A percentile compares a stretch with the other conserved stretches of the same genome.
Conservation (phyloP, 2,888 invertebrate genomes). For the Seladonia tumulorum region DNA sequence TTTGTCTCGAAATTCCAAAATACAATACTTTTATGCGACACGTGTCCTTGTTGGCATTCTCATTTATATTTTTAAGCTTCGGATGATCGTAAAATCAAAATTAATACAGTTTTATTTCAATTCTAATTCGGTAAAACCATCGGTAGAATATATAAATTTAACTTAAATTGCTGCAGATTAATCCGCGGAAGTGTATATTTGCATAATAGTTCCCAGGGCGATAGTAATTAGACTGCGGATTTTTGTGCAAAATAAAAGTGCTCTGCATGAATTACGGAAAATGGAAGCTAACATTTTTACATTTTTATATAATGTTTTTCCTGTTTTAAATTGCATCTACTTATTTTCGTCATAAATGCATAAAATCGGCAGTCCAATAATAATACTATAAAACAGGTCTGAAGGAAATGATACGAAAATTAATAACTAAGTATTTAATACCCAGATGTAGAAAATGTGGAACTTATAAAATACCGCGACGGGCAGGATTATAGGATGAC, state of each 20-base stretch:
- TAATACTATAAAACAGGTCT: background rate
- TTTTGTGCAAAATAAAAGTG: background rate
- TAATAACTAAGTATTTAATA: background rate
- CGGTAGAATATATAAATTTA: background rate
- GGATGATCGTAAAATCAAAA: background rate
- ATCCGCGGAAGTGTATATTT: background rate
- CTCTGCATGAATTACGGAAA: background rate
- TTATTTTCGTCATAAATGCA: too few species aligned
- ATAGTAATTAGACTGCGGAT: background rate
- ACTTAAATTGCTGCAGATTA: background rate
- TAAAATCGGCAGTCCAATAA: background rate
- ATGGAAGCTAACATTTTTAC: background rate
- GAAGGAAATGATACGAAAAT: background rate
- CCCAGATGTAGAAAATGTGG: background rate
- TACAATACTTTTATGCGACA: background rate
- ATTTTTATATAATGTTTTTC: too few species aligned
- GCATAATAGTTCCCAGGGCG: background rate
- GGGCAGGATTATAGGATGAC: background rate
- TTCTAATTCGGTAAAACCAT: background rate
- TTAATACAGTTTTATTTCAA: background rate
- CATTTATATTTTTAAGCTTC: background rate
- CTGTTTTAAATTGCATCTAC: too few species aligned
- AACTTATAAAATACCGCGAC: background rate
- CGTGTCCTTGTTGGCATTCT: background rate
- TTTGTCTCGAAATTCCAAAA: conserved; percentile 44